These are phyloP conservation scores for Dasypus novemcinctus DNA, from an alignment of 2,113 vertebrate species.

Conservation along the genomic window DNA sequence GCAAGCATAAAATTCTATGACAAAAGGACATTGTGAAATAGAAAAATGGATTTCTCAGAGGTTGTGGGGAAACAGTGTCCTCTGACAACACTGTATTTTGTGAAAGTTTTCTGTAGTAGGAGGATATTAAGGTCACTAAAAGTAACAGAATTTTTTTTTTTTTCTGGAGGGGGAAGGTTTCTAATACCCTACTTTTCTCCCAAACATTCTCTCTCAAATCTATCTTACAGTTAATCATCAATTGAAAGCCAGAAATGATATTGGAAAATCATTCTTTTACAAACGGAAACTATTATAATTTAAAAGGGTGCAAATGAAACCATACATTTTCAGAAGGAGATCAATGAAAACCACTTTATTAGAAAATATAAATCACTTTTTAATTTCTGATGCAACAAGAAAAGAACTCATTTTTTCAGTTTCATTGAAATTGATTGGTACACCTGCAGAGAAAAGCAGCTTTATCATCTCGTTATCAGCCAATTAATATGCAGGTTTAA, in stretches of 20 bases:
- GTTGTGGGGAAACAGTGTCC: constrained; percentile 15
- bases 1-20: constrained; percentile 52
- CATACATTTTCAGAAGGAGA: constrained; percentile 86
- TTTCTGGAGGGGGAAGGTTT: constrained; percentile 58
- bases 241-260: constrained; percentile 85
- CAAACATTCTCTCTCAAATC: constrained; percentile 81
- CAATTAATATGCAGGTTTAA: constrained; percentile 96
- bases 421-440: constrained; percentile 91
- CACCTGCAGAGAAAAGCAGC: constrained; percentile 88
- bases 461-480: constrained; percentile 94
- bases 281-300: constrained; percentile 87
- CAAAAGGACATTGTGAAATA: constrained; percentile 61
- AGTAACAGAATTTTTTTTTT: constrained; percentile 75
- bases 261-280: constrained; percentile 90
- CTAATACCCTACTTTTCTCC: neutral
- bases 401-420: constrained; percentile 84
- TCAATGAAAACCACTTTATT: constrained; percentile 94
- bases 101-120: constrained; percentile 83
- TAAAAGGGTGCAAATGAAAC: constrained; percentile 87
- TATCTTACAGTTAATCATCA: constrained; percentile 85
- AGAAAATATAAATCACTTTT: constrained; percentile 92
- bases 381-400: constrained; percentile 90
- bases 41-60: constrained; percentile 58
- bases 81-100: constrained; percentile 76
- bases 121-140: constrained; percentile 85